Base-by-base conservation (phyloP, 2,888 invertebrate genomes). In the Notocelia uddmanniana region DNA sequence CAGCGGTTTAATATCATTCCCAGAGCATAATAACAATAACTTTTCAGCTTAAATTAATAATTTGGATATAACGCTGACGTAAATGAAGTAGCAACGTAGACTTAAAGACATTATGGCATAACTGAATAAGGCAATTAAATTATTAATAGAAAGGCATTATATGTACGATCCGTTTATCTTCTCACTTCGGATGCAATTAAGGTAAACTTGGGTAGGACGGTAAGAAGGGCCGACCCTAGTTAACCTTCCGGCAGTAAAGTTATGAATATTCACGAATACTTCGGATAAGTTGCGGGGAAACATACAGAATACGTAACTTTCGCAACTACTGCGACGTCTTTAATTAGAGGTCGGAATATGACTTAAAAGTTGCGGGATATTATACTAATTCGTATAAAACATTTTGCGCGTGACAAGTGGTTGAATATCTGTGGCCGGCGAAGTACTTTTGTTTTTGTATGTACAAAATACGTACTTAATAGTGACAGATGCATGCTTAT, bases 231-330 rank as follows among this genome's bases (percentile, higher is more conserved):
- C 45, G 70, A 72, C 73, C 74, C 66, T 75, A 74, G 76, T 80
- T 80, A 82, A 80, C 81, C 80, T 82, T 79, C 76, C 73, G 75
- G 72, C 69, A 52, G 45, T 45, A 26, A n/a, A 26, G 79, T 77
- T 81, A 82, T 81, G 82, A 82, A 82, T 82, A 82, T 81, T 81
- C 80, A 79, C 74, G 71, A 73, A 69, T 71, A 68, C 66, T 67
- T 74, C 31, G 71, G 71, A 67, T 71, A 72, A 62, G 62, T 72
- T 48, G 67, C 62, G 31, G 72, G 71, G 72, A 62, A 68, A 72
- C 68, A 72, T 34, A 68, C 62, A 68, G 72, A 72, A 68, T 72
- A 68, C 57, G 48, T 72, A 72, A 72, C 72, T 72, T 72, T 62
- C 68, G 60, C 45, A 67, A 72, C 67, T 57, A 55, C 48, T 23